Evolutionary conservation across 1,140 invertebrate genomes (phyloP), one percentile per base, ranked within the genome.

Genomic region (Drosophila ogumai): DNA sequence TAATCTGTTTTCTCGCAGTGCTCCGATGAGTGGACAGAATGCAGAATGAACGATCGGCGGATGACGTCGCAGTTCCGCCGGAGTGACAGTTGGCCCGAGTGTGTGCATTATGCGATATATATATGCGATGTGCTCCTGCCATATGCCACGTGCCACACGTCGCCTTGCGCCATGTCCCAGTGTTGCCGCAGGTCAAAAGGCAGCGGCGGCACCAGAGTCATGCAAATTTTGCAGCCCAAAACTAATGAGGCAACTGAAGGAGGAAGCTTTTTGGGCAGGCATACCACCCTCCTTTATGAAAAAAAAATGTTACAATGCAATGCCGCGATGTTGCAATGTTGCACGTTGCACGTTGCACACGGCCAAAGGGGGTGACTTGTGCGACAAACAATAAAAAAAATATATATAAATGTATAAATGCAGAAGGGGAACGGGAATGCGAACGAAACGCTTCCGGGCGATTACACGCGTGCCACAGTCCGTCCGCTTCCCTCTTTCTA

Each of bases 381-480:
- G 22, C 13, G 66, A 72, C 52, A 58, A 72, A 72, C 67, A 72
- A 73, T 59, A 59, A 50, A 71, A 71, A 47, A 66, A 10, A n/a
- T n/a, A n/a, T n/a, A n/a, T n/a, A n/a, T n/a, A n/a, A n/a, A n/a
- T n/a, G n/a, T n/a, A 15, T 28, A 36, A 50, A 43, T 32, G 65
- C 9, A 22, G 46, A 50, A 25, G 46, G 7, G 67, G 31, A 36
- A 49, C 47, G 55, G 41, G 64, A 72, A 78, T 63, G 55, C 56
- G 46, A 65, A 79, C 46, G 61, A 81, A 82, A 82, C 76, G 84
- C 84, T 87, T 87, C 85, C 84, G 68, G 84, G 84, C 80, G 84
- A 88, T 88, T 87, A 87, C 84, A 87, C 84, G 84, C 80, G 85
- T 87, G 84, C 84, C 84, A 73, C 17, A 17, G 8, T 34, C 8